Evolutionary conservation across 1,140 invertebrate species (phyloP).

Genomic region (Octopus sinensis): DNA sequence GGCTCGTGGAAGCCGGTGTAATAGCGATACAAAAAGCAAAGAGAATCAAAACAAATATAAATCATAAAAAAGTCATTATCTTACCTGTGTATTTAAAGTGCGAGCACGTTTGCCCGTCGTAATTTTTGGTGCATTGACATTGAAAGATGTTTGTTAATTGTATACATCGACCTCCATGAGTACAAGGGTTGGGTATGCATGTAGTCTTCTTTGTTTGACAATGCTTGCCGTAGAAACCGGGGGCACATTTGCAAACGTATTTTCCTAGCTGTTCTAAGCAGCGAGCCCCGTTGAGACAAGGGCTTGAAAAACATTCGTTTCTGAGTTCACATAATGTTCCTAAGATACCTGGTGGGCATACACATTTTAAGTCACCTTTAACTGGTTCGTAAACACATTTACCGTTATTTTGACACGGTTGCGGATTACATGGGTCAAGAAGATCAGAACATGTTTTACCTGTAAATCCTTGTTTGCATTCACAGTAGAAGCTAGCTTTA

Average conservation of each 20-base stretch:
- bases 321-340: conserved; percentile 58
- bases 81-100: neutral
- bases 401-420: conserved; percentile 20
- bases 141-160: conserved; percentile 68
- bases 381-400: conserved; percentile 34
- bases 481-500: conserved; percentile 68
- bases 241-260: conserved; percentile 24
- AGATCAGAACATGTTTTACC: conserved; percentile 71
- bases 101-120: neutral
- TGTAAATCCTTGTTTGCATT: conserved; percentile 86
- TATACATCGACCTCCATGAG: conserved; percentile 89
- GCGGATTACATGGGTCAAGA: conserved; percentile 16
- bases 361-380: conserved; percentile 29
- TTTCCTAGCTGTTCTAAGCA: conserved; percentile 21
- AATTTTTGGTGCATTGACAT: neutral
- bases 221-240: conserved; percentile 24
- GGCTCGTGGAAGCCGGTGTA: too few species aligned
- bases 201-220: conserved; percentile 29
- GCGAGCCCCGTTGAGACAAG: conserved; percentile 24
- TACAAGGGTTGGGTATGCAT: conserved; percentile 71
- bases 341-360: conserved; percentile 36
- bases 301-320: conserved; percentile 20
- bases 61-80: neutral
- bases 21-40: too few species aligned
- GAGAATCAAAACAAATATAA: too few species aligned